Evolutionary conservation across 1,140 invertebrate genomes (phyloP).

Genomic region (Drosophila ananassae): DNA sequence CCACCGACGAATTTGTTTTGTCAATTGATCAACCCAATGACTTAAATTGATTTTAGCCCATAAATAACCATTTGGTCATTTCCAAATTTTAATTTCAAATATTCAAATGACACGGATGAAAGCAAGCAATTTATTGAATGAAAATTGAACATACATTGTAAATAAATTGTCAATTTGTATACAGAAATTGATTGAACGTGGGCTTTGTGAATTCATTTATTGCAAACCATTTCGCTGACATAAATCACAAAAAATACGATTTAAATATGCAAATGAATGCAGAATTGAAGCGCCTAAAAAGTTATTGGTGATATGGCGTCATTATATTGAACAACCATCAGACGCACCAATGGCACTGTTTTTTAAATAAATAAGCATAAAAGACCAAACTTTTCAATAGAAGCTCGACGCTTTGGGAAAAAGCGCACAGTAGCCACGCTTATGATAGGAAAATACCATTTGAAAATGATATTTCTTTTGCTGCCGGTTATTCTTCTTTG

Average conservation of each 20-base stretch:
- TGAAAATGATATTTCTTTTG: constrained; percentile 5
- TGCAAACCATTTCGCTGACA: constrained; percentile 5
- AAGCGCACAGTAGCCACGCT: neutral
- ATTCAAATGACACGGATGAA: constrained; percentile 11
- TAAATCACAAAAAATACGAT: constrained; percentile 51
- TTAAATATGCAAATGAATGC: constrained; percentile 60
- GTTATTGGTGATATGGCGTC: constrained; percentile 25
- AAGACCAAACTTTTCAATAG: no score
- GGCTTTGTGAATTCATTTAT: constrained; percentile 47
- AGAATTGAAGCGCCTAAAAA: constrained; percentile 16
- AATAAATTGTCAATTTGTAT: constrained; percentile 36
- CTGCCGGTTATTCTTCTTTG: constrained; percentile 5
- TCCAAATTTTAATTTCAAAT: constrained; percentile 31
- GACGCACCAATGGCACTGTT: neutral
- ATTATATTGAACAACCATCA: constrained; percentile 28
- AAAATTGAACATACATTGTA: constrained; percentile 29
- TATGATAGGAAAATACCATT: neutral
- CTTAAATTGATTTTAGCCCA: constrained; percentile 36
- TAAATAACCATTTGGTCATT: constrained; percentile 30
- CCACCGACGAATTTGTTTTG: constrained; percentile 36
- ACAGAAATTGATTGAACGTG: constrained; percentile 36
- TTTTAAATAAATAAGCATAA: constrained; percentile 4
- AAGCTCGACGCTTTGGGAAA: no score
- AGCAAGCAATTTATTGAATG: constrained; percentile 29
- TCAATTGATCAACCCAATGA: constrained; percentile 34